These are phyloP conservation scores for Syngnathus typhle DNA, from an alignment of 2,113 vertebrate genomes.

Conservation along the genomic window DNA sequence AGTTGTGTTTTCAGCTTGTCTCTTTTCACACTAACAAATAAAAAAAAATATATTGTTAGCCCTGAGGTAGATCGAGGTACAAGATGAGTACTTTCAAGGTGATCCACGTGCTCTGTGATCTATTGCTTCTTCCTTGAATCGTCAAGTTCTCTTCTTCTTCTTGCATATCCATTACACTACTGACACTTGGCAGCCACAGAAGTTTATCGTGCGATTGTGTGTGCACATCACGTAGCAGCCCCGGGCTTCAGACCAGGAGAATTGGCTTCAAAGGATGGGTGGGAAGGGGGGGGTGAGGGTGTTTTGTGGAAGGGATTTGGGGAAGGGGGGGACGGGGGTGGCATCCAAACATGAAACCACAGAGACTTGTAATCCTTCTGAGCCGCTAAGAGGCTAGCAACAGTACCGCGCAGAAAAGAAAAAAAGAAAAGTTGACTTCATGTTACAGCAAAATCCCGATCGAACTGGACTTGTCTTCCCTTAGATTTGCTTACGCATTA, in stretches of 20 bases:
- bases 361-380: constrained; percentile 2
- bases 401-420: not conserved
- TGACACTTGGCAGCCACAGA: not conserved
- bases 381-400: not conserved
- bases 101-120: not conserved
- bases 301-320: not conserved
- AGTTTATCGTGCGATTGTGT: not conserved
- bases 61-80: not conserved
- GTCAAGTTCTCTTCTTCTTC: not conserved
- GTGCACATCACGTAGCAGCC: not conserved
- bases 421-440: not conserved
- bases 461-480: not conserved
- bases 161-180: not conserved
- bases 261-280: not conserved
- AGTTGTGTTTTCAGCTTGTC: too few relatives aligned
- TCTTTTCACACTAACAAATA: not conserved
- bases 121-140: not conserved
- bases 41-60: not conserved
- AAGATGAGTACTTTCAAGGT: not conserved
- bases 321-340: not conserved
- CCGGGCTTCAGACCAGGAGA: not conserved
- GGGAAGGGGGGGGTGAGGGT: not conserved
- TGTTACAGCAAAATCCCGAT: not conserved
- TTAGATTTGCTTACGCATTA: not conserved
- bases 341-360: constrained; percentile 1